Conservation (phyloP, 2,888 invertebrate species). For the Nomada fabriciana region DNA sequence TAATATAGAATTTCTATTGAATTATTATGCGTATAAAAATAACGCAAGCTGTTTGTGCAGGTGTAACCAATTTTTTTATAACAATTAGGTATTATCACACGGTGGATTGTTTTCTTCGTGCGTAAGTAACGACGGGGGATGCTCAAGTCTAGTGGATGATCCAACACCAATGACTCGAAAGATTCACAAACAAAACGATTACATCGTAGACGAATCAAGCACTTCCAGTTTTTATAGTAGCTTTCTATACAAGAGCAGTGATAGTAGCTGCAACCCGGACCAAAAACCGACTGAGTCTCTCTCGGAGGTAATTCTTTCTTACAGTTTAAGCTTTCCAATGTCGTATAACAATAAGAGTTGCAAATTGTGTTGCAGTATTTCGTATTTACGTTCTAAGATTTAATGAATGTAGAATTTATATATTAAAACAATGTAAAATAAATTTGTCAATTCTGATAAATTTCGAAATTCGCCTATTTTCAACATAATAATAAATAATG, state of each 20-base stretch:
- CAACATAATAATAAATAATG: background rate
- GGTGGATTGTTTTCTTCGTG: constrained; percentile 75
- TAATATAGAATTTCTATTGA: background rate
- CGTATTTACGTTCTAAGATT: background rate
- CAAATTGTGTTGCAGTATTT: too few relatives aligned
- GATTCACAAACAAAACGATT: constrained; percentile 63
- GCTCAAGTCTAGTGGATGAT: constrained; percentile 66
- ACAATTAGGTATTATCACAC: constrained; percentile 73
- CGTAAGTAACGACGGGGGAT: constrained; percentile 75
- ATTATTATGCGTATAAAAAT: background rate
- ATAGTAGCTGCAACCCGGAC: constrained; percentile 74
- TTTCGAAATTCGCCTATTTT: background rate
- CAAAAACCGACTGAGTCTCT: constrained; percentile 56
- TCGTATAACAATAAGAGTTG: background rate
- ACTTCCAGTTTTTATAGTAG: constrained; percentile 82
- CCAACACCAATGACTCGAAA: constrained; percentile 57
- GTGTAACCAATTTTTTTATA: background rate
- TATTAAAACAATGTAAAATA: background rate
- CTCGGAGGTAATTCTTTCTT: constrained; percentile 51
- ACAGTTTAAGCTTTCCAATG: background rate
- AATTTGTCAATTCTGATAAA: background rate
- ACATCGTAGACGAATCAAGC: constrained; percentile 77
- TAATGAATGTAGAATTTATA: background rate
- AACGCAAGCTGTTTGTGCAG: background rate
- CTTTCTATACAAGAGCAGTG: constrained; percentile 79